Conservation (phyloP, 1,140 invertebrate species). For the Helicoverpa armigera region DNA sequence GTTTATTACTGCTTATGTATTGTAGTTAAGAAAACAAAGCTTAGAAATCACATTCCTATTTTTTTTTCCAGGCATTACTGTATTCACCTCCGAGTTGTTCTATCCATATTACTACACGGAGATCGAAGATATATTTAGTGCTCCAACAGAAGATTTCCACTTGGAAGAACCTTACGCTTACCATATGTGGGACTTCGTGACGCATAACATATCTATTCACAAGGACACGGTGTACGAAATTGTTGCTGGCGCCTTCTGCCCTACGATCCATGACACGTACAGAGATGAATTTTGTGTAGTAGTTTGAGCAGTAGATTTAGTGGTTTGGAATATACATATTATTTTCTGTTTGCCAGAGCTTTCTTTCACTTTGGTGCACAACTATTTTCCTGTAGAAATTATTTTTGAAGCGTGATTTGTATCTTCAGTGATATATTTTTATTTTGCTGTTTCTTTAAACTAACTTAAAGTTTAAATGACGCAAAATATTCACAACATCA, state of each 20-base stretch:
- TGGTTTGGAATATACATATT: no score
- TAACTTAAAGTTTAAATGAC: no score
- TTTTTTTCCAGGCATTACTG: neutral
- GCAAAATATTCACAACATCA: no score
- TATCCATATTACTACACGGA: neutral
- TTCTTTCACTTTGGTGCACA: no score
- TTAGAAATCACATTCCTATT: neutral
- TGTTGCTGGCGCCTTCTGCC: slow-evolving; percentile 1
- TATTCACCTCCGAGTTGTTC: slow-evolving; percentile 2
- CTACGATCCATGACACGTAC: neutral
- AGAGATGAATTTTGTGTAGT: slow-evolving; percentile 18
- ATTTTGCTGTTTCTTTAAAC: no score
- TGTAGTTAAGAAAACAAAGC: no score
- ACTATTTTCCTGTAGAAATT: no score
- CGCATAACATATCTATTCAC: neutral
- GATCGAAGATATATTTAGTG: neutral
- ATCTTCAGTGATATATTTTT: no score
- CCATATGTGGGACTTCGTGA: neutral
- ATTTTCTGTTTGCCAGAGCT: no score
- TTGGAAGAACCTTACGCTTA: slow-evolving; percentile 7
- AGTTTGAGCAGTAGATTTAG: no score
- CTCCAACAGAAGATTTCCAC: neutral
- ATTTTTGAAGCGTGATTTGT: no score
- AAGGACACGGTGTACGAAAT: neutral
- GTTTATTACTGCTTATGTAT: no score